Base-by-base conservation (phyloP, 2,113 vertebrate genomes). In the Gobio gobio region DNA sequence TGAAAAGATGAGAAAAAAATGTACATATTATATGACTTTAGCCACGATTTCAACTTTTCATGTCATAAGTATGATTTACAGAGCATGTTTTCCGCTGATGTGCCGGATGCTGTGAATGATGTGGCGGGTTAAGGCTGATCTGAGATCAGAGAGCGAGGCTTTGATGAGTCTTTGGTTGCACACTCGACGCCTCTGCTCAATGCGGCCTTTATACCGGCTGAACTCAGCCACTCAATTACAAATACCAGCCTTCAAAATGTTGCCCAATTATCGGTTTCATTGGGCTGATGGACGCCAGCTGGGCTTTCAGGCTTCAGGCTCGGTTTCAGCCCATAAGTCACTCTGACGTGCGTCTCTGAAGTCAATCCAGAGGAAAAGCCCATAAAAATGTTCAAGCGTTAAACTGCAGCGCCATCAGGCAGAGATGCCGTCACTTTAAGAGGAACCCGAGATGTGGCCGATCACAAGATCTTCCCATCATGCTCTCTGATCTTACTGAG, bases 281-380 rank as follows among this genome's bases (percentile, higher is more conserved):
- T 43, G 76, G 33, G 5, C 29, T 59, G 76, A 78, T 59, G 33
- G 76, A 43, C 43, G 76, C 76, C 76, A 78, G 76, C 76, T 78
- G 76, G 22, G 76, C 76, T 59, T 18, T n/a, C 26, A 10, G 26
- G 26, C 49, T 20, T 13, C 29, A 47, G 73, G 33, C 74, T 10
- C 5, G 22, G 0, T 24, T 8, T 43, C 76, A 43, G 76, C 54
- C 76, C 54, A 59, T 78, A 40, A 59, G 54, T 78, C 76, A 78
- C 54, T 24, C 33, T 59, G 76, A 78, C 54, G 24, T 22, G 3
- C 33, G 54, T 22, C 76, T 78, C 54, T 78, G 76, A 78, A 40
- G 54, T 43, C 29, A 9, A 59, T 58, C 76, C 76, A 78, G 58
- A 13, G 76, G 33, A 78, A 59, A 59, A 78, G 54, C 24, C 76